phyloP scores from a whole-genome alignment of 2,113 vertebrate species.

The Lepidothrix coronata region DNA sequence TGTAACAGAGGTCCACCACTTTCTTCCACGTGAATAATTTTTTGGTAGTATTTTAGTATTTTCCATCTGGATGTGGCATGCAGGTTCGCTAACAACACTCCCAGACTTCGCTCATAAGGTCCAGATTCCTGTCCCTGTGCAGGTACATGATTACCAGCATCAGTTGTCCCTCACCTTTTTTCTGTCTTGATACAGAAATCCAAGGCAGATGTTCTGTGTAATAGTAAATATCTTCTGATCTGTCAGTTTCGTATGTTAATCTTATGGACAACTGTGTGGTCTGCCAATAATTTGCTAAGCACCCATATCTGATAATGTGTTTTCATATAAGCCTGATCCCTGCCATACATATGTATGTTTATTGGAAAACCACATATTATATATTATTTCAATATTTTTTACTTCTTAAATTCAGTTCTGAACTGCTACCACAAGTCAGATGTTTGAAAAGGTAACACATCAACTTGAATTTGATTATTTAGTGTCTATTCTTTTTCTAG shows the following conservation, averaged over 20 bases:
- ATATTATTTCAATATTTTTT: background rate
- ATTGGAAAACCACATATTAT: background rate
- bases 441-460: background rate
- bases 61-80: background rate
- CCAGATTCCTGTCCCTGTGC: background rate
- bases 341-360: background rate
- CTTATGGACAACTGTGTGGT: background rate
- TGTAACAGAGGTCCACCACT: background rate
- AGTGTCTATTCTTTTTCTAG: background rate
- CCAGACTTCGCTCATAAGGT: background rate
- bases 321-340: background rate
- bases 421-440: background rate
- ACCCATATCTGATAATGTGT: background rate
- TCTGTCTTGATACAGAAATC: background rate
- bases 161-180: background rate
- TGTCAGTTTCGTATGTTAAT: background rate
- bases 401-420: background rate
- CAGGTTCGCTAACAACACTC: background rate
- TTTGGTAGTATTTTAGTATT: background rate
- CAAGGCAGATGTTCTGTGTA: background rate
- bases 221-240: background rate
- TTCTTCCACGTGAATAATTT: background rate
- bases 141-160: background rate
- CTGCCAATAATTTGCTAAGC: background rate
- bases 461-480: background rate